Base-by-base conservation (phyloP, 2,797 vertebrate species). In the Xyrichtys novacula region DNA sequence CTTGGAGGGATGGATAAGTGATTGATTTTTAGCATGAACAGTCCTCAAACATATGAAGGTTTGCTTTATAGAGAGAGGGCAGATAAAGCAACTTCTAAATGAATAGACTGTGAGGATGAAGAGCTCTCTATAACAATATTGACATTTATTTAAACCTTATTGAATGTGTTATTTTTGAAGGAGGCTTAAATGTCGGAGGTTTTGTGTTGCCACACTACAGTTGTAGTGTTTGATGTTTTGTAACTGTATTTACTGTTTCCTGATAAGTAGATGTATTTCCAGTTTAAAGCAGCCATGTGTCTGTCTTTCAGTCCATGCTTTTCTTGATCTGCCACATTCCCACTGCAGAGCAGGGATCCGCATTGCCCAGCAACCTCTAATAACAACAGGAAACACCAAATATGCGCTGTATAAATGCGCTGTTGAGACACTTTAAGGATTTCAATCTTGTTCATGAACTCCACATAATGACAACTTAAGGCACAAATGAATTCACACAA, bases 301-400 rank as follows among this genome's bases (percentile, higher is more conserved):
- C 20, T 36, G 32, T 47, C 23, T 29, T 25, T 72, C 15, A n/a
- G 40, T n/a, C 20, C 22, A 26, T 3, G 47, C 43, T 42, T 80
- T 74, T 81, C 78, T 48, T 40, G 75, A 74, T 70, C 34, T 15
- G 57, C 79, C 42, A 68, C 81, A 87, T 83, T 86, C 28, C 34
- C 5, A 36, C 65, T 44, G 14, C 16, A 70, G 12, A 19, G 28
- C 15, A 55, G 25, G 10, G 7, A 49, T 43, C 1, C 7, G 0
- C 31, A 29, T 0, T 32, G 4, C 0, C 22, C 1, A 1, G 20
- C 20, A 14, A 59, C 10, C 4, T 14, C 6, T 14, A 42, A 50
- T 26, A 46, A 11, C 48, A 56, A 7, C 26, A 36, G 5, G 12
- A 0, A 8, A 6, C 14, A 6, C 7, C 17, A 50, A 28, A 31